A percentile compares a stretch with the other conserved stretches of the same genome.
phyloP scores from a whole-genome alignment of 2,888 invertebrate genomes.

The Drosophila setosimentum region DNA sequence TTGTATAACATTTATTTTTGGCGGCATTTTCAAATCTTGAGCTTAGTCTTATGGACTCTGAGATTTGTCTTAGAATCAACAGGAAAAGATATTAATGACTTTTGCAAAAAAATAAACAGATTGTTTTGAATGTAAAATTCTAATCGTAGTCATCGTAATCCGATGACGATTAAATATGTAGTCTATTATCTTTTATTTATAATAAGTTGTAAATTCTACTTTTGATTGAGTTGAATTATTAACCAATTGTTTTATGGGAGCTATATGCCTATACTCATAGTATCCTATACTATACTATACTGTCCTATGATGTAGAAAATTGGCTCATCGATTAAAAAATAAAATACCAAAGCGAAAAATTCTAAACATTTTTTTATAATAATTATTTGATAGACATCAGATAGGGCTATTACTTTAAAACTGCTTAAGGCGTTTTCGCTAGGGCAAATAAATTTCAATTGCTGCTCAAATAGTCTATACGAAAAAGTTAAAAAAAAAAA shows the following conservation, averaged over 20 bases:
- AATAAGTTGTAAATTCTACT: not conserved
- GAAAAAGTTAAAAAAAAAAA: conserved; percentile 4
- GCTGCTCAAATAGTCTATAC: conserved; percentile 30
- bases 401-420: not conserved
- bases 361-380: not conserved
- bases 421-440: not conserved
- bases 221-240: not conserved
- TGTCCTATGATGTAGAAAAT: too few relatives aligned
- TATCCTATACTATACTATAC: too few relatives aligned
- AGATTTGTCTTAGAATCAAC: not conserved
- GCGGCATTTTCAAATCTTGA: conserved; percentile 33
- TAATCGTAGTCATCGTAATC: not conserved
- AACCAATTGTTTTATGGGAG: not conserved
- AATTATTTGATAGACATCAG: not conserved
- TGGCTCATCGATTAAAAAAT: not conserved
- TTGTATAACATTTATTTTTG: not conserved
- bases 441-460: conserved; percentile 25
- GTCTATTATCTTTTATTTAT: not conserved
- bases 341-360: not conserved
- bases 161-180: not conserved
- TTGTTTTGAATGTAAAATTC: not conserved
- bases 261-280: too few relatives aligned
- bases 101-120: not conserved
- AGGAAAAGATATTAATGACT: not conserved
- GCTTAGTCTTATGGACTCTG: not conserved